Evolutionary conservation across 2,113 vertebrate species (phyloP).

Genomic region (Mormyrus lacerda): DNA sequence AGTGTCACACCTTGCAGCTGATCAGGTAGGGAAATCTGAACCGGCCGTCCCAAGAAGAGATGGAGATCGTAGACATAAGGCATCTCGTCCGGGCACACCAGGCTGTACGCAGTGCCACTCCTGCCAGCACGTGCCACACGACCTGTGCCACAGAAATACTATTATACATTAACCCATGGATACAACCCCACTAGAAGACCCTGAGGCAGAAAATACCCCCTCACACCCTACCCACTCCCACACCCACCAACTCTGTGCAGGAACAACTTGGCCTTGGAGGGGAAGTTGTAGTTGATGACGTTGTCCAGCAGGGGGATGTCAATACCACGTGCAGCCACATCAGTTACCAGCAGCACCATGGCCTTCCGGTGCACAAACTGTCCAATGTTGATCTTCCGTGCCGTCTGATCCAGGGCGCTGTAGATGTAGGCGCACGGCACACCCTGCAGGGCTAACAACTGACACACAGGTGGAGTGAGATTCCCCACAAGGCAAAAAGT

Average conservation of each 20-base stretch:
- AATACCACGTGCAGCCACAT: constrained; percentile 87
- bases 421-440: constrained; percentile 86
- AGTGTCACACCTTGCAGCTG: constrained; percentile 56
- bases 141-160: constrained; percentile 51
- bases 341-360: constrained; percentile 83
- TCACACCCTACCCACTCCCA: not conserved
- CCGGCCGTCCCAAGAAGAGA: constrained; percentile 76
- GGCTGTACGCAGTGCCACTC: constrained; percentile 76
- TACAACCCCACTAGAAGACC: not conserved
- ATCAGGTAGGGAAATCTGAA: constrained; percentile 60
- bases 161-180: not conserved
- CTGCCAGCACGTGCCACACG: constrained; percentile 87
- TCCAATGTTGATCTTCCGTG: constrained; percentile 94
- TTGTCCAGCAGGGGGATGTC: constrained; percentile 97
- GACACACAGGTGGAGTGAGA: not conserved
- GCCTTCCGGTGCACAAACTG: constrained; percentile 83
- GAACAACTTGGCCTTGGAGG: constrained; percentile 88
- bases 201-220: not conserved
- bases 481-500: not conserved
- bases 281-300: constrained; percentile 95
- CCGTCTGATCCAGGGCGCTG: constrained; percentile 90
- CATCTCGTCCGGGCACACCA: constrained; percentile 81
- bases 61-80: constrained; percentile 84
- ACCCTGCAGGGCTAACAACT: constrained; percentile 73
- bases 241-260: constrained; percentile 88